phyloP scores from a whole-genome alignment of 2,113 vertebrate species.

The Pomatostomus ruficeps region DNA sequence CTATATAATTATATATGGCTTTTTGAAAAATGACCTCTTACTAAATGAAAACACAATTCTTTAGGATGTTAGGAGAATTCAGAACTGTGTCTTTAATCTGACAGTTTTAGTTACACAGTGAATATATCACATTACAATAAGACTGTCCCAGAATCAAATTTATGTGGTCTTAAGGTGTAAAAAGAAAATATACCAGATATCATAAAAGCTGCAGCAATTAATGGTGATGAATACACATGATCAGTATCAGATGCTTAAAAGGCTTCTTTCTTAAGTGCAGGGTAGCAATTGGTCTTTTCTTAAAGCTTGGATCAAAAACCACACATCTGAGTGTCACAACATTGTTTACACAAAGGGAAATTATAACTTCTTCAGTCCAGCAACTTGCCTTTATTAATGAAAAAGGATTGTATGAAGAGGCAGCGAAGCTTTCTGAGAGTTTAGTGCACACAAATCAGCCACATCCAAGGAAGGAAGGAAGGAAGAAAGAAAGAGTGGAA shows the following conservation, averaged over 20 bases:
- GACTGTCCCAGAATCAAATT: neutral
- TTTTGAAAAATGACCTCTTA: neutral
- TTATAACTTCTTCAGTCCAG: neutral
- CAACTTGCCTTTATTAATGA: neutral
- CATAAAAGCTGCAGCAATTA: neutral
- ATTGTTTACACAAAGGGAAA: neutral
- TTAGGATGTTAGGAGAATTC: conserved; percentile 4
- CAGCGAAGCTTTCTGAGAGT: neutral
- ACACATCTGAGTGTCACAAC: neutral
- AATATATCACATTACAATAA: neutral
- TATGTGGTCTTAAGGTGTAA: neutral
- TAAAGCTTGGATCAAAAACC: conserved; percentile 25
- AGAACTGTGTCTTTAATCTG: conserved; percentile 22
- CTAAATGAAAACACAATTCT: neutral
- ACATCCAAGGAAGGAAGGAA: neutral
- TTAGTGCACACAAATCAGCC: neutral
- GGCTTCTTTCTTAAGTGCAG: neutral
- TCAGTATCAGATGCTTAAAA: neutral
- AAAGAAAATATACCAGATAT: neutral
- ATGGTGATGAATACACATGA: neutral
- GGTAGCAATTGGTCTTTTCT: conserved; percentile 3
- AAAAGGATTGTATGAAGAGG: neutral
- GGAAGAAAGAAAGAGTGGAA: neutral
- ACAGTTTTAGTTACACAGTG: conserved; percentile 16
- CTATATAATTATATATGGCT: neutral